Evolutionary conservation across 2,797 vertebrate genomes (phyloP).

Genomic region (Crocodylus rhombifer): DNA sequence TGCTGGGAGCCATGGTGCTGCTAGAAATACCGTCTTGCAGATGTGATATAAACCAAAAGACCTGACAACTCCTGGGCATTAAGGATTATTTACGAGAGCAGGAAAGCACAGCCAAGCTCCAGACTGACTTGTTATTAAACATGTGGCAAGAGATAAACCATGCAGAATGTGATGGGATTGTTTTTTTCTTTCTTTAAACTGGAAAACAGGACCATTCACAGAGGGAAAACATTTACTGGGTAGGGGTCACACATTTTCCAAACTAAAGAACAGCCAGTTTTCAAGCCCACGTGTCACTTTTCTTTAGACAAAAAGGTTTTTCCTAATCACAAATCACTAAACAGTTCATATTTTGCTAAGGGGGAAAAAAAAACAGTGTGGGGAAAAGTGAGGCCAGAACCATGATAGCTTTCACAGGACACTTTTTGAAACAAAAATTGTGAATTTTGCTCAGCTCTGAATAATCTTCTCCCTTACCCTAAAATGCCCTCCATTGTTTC

Average conservation of each 20-base stretch:
- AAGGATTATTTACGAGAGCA: background rate
- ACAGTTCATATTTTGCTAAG: background rate
- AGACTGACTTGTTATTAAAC: background rate
- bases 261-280: background rate
- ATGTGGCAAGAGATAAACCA: constrained; percentile 4
- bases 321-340: rapidly evolving
- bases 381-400: background rate
- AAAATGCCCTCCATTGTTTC: rapidly evolving
- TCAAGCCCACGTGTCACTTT: rapidly evolving
- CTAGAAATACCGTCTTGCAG: background rate
- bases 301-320: background rate
- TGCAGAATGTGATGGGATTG: background rate
- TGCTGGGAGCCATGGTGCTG: background rate
- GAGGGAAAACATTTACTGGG: background rate
- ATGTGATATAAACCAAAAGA: background rate
- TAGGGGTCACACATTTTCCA: rapidly evolving
- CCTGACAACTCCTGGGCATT: background rate
- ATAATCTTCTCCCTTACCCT: background rate
- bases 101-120: background rate
- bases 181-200: background rate
- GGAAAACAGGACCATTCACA: background rate
- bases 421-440: background rate
- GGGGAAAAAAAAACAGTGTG: background rate
- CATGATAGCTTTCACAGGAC: background rate
- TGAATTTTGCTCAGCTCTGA: background rate